Base-by-base conservation (phyloP, 2,888 invertebrate species). In the Dorcus hopei region DNA sequence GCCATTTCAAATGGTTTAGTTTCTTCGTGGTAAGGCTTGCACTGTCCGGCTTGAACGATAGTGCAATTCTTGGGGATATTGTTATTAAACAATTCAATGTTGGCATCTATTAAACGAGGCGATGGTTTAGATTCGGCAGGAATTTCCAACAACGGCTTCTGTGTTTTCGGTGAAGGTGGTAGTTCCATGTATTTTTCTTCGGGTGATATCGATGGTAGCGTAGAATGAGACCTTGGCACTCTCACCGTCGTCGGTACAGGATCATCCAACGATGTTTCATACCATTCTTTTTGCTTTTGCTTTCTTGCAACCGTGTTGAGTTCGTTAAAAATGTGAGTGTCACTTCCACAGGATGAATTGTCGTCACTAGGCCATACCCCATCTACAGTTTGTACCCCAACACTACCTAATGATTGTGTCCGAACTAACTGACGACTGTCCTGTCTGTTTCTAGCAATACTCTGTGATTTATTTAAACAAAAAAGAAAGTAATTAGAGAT, bases 1-100 rank as follows among this genome's bases (percentile, higher is more conserved):
- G 95, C 90, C 93, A 97, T 95, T 82, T 97, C 97, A 80, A 96
- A 97, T 3, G 97, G 97, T 76, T 97, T 97, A 0, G 93, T 93
- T 57, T 94, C 92, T 80, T 97, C 97, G 71, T 93, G 86, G 74
- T 93, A 94, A 0, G 94, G 94, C 76, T 93, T 93, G 80, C 91
- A 93, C 69, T 91, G 92, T 39, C 93, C 94, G 64, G 91, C 90
- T 72, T 93, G 91, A 38, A 95, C 91, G 0, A 95, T 84, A 1
- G 91, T 93, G 73, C 92, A 85, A 74, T 91, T 92, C 73, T 89
- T 89, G 0, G 92, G 90, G 5, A 91, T 90, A 69, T 91, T 91
- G 67, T 84, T 72, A 52, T 74, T 75, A 58, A 77, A 77, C 45
- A 78, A 63, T 62, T 79, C 77, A 39, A 77, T 63, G 62, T 77